Percentiles rank a stretch among this genome's conserved stretches.
These are phyloP conservation scores for Sialia sialis DNA, from an alignment of 2,113 vertebrate genomes.

Conservation along the genomic window DNA sequence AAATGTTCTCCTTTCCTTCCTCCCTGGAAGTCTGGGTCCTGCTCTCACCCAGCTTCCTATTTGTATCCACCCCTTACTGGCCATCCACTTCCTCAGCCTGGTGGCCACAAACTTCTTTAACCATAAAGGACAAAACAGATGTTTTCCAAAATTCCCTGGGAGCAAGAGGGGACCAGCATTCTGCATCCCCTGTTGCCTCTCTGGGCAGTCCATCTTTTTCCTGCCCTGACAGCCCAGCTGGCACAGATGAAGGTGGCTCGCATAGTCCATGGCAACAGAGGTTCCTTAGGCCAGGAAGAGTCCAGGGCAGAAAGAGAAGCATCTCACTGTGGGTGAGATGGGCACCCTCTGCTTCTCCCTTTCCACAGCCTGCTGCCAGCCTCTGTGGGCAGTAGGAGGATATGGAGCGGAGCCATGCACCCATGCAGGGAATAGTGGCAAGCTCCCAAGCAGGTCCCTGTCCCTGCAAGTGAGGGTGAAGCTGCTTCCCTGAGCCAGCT, in stretches of 20 bases:
- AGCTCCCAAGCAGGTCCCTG: not conserved
- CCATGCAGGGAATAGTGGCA: not conserved
- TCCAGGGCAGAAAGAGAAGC: not conserved
- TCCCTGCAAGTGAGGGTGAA: not conserved
- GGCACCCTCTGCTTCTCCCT: not conserved
- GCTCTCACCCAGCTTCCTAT: not conserved
- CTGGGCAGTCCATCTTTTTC: not conserved
- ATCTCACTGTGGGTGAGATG: not conserved
- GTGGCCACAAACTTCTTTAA: not conserved
- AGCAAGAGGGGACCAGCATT: not conserved
- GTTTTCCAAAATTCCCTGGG: not conserved
- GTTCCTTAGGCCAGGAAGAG: not conserved
- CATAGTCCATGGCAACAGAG: rapidly evolving
- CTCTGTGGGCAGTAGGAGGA: not conserved
- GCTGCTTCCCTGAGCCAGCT: not conserved
- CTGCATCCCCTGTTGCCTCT: not conserved
- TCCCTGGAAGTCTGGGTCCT: not conserved
- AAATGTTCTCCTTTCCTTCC: not conserved
- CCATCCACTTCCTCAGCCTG: not conserved
- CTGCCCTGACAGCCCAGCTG: not conserved
- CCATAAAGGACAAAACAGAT: not conserved
- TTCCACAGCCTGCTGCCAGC: not conserved
- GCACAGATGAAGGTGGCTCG: not conserved
- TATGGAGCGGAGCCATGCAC: rapidly evolving
- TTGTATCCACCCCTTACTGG: not conserved